Base-by-base conservation (phyloP, 1,140 invertebrate species). In the Leptonema lineaticorne region DNA sequence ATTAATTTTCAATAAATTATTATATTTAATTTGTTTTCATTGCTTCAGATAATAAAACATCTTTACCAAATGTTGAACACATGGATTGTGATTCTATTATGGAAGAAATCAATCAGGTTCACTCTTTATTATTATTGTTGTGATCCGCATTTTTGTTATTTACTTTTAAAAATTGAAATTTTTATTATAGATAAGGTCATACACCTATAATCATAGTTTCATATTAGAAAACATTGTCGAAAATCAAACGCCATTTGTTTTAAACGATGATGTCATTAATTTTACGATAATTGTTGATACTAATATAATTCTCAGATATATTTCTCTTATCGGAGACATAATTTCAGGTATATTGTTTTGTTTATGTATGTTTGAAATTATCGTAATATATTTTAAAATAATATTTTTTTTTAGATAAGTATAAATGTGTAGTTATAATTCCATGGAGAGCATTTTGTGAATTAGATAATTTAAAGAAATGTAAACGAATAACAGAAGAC, bases 381-480 rank as follows among this genome's bases (percentile, higher is more conserved):
- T 66, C n/a, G 22, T 3, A 29, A 50, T 63, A 2, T 63, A 7
- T 46, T 14, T 53, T 64, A 16, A 26, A 58, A 57, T 41, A n/a
- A 67, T 67, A 3, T 60, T 59, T n/a, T n/a, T n/a, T n/a, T n/a
- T 45, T 62, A 56, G 66, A 48, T n/a, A 16, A 37, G 18, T 45
- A 2, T 8, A 8, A 60, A 16, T 22, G 9, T 18, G 14, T 29
- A 14, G 50, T 60, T 45, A 33, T 66, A 16, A 33, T 66, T 27
- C 53, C 64, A n/a, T 66, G 64, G 64, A 56, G 64, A 41, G 64
- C 50, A 11, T 50, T 68, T 48, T 60, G 33, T 28, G 58, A 68
- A 50, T 48, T 68, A 18, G 66, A 68, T 18, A 60, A 26, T 18
- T 46, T 68, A 16, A 68, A 66, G 57, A 56, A 50, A 9, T n/a